Percentiles rank a stretch among this genome's conserved stretches.
These are phyloP conservation scores for Eubasilissa splendida DNA, from an alignment of 2,888 invertebrate genomes.

Conservation along the genomic window DNA sequence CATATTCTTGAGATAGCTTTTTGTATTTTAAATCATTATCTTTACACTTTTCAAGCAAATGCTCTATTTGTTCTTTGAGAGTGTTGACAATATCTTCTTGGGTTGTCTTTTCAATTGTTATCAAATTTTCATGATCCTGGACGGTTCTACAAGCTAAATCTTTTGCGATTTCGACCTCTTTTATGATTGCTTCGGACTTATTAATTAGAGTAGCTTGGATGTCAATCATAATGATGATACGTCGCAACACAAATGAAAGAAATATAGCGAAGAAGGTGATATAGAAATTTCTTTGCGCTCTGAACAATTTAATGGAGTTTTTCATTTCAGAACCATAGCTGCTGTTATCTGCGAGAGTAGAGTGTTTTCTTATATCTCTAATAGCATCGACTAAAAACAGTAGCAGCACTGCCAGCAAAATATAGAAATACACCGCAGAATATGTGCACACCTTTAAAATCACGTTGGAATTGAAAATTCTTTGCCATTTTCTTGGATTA, in stretches of 20 bases:
- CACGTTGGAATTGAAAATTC: constrained; percentile 81
- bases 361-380: constrained; percentile 81
- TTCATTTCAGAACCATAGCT: constrained; percentile 78
- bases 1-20: constrained; percentile 64
- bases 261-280: constrained; percentile 85
- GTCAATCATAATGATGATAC: constrained; percentile 77
- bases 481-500: constrained; percentile 83
- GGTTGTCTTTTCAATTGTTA: constrained; percentile 61
- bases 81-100: constrained; percentile 56
- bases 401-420: constrained; percentile 73
- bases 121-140: constrained; percentile 55
- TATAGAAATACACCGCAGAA: constrained; percentile 79
- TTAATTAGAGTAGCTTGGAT: constrained; percentile 76
- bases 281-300: constrained; percentile 86
- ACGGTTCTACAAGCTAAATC: constrained; percentile 65
- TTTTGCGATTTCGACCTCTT: constrained; percentile 79
- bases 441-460: constrained; percentile 76
- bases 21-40: constrained; percentile 63
- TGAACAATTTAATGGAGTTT: constrained; percentile 80
- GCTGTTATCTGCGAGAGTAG: constrained; percentile 66
- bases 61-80: constrained; percentile 61
- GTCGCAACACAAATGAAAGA: constrained; percentile 78
- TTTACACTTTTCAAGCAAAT: constrained; percentile 61
- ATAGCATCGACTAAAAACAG: constrained; percentile 81
- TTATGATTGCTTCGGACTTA: constrained; percentile 77